A percentile compares a stretch with the other conserved stretches of the same genome.
Conservation (phyloP, 2,113 vertebrate genomes). For the Alectura lathami region DNA sequence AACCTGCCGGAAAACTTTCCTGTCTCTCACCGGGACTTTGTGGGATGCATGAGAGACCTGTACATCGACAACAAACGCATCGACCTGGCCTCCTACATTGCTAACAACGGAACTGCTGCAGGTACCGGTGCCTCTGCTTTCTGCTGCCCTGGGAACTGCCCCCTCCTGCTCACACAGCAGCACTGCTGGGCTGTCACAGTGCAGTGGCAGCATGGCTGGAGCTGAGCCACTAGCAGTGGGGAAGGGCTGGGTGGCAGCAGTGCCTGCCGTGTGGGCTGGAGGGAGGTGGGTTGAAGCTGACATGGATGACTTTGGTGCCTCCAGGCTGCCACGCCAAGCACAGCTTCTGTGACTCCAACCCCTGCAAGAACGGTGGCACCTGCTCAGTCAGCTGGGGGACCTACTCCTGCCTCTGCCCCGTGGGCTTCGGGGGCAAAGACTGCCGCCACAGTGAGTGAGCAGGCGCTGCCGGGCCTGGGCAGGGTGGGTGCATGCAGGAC, state of each 20-base stretch:
- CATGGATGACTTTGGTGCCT: not conserved
- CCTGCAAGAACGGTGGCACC: slow-evolving; percentile 92
- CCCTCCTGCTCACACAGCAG: not conserved
- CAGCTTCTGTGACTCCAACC: slow-evolving; percentile 90
- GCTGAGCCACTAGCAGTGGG: not conserved
- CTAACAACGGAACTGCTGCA: slow-evolving; percentile 92
- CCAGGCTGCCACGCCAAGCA: slow-evolving; percentile 93
- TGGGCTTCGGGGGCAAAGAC: slow-evolving; percentile 95
- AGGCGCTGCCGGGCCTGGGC: not conserved
- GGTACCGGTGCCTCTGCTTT: slow-evolving; percentile 73
- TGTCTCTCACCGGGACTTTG: slow-evolving; percentile 89
- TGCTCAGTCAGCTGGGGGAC: slow-evolving; percentile 95
- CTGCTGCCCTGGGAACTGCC: not conserved
- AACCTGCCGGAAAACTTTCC: slow-evolving; percentile 97
- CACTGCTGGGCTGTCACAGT: not conserved
- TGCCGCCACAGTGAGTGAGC: slow-evolving; percentile 88
- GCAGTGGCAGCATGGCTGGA: not conserved
- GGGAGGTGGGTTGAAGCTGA: not conserved
- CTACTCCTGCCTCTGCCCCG: slow-evolving; percentile 91
- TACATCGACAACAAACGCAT: slow-evolving; percentile 91
- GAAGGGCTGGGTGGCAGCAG: not conserved
- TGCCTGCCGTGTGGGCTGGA: not conserved
- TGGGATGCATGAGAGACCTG: slow-evolving; percentile 95
- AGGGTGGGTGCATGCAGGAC: not conserved
- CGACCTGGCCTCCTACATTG: slow-evolving; percentile 93